Conservation (phyloP, 2,113 vertebrate genomes). For the Rhinoderma darwinii region DNA sequence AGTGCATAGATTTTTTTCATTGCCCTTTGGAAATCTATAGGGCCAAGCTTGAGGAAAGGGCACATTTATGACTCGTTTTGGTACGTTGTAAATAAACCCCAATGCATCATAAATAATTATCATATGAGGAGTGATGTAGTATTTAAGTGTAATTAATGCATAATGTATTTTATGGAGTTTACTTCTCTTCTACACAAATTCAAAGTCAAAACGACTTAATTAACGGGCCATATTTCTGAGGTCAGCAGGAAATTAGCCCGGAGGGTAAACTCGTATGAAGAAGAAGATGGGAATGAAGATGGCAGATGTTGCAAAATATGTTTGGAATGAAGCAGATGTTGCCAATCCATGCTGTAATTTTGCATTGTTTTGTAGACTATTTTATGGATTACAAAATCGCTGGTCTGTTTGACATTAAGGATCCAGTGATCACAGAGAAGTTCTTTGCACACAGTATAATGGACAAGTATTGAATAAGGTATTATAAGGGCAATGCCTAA, state of each 20-base stretch:
- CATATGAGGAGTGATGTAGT: not conserved
- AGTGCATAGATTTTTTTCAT: too few species aligned
- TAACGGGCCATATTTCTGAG: constrained; percentile 55
- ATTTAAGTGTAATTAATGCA: not conserved
- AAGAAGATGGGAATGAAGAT: constrained; percentile 34
- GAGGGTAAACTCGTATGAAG: constrained; percentile 47
- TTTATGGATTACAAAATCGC: constrained; percentile 7
- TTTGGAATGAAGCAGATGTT: constrained; percentile 47
- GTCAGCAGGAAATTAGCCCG: constrained; percentile 52
- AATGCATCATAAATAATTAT: not conserved
- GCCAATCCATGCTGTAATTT: constrained; percentile 27
- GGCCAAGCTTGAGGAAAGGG: not conserved
- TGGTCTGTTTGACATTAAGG: constrained; percentile 12
- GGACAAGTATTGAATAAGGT: constrained; percentile 41
- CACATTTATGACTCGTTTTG: not conserved
- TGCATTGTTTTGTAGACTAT: constrained; percentile 15
- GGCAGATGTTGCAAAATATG: constrained; percentile 55
- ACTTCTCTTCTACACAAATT: constrained; percentile 10
- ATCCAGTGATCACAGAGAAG: not conserved
- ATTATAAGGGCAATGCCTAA: constrained; percentile 28
- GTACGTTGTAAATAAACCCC: not conserved
- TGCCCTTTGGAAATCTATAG: not conserved
- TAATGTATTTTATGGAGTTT: constrained; percentile 4
- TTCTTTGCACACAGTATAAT: not conserved
- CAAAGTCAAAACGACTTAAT: constrained; percentile 55